Evolutionary conservation across 2,797 vertebrate genomes (phyloP).

Genomic region (Acipenser ruthenus): DNA sequence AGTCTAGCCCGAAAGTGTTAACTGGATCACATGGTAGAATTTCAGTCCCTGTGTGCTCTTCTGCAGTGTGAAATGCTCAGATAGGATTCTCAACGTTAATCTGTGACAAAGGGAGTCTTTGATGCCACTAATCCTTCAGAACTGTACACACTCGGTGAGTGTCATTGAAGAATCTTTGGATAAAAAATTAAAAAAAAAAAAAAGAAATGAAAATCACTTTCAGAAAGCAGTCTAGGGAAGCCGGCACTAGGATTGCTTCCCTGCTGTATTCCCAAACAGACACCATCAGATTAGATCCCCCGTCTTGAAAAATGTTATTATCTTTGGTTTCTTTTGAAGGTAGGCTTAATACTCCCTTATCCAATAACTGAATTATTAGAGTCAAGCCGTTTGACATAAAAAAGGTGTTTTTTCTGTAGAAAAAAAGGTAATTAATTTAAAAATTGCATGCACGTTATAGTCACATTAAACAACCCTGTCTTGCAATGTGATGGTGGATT

Average conservation of each 20-base stretch:
- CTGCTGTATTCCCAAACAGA: neutral
- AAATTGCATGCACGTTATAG: too few relatives aligned
- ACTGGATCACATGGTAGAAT: neutral
- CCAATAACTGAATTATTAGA: too few relatives aligned
- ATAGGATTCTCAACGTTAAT: conserved; percentile 22
- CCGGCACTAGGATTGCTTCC: neutral
- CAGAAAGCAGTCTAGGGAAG: conserved; percentile 4
- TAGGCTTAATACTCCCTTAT: conserved; percentile 1
- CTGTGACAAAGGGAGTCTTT: conserved; percentile 21
- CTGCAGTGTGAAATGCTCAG: neutral
- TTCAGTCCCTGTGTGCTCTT: conserved; percentile 8
- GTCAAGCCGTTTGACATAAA: neutral
- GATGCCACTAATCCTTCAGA: conserved; percentile 16
- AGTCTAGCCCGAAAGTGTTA: conserved; percentile 7
- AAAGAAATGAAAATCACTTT: too few relatives aligned
- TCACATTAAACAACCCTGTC: neutral
- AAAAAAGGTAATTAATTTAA: neutral
- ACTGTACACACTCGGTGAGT: neutral
- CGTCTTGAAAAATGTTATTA: conserved; percentile 9
- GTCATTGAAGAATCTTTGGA: neutral
- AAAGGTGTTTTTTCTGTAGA: neutral
- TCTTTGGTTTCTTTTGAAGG: conserved; percentile 6
- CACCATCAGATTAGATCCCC: conserved; percentile 6
- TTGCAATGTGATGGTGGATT: neutral
- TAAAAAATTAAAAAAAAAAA: neutral